Evolutionary conservation across 2,113 vertebrate species (phyloP), one percentile per base, ranked within the genome.

Genomic region (Sceloporus undulatus): DNA sequence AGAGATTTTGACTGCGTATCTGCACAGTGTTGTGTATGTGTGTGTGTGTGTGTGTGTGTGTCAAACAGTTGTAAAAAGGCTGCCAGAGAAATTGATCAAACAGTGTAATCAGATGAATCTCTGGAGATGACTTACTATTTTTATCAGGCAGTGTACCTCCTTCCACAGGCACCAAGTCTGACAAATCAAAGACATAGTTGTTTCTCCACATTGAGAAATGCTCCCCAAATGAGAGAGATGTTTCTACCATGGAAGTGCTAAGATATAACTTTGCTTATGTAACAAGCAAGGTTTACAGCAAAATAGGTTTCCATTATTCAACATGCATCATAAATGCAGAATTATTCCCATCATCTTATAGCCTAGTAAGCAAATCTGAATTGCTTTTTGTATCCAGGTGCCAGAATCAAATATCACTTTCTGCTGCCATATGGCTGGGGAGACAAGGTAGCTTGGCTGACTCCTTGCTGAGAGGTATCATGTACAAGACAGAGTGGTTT

Each of bases 371-470:
- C 21, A 91, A 81, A 79, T 78, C 89, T 42, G 92, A 78, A 90
- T 86, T 71, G 89, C 23, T n/a, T 91, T 80, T 90, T 86, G 91
- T 52, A n/a, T 78, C 52, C 34, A 25, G 29, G 40, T 76, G 79
- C 89, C 93, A 92, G 91, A 93, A 79, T 84, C 75, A 78, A 86
- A 52, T 34, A 56, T 0, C 19, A 90, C 65, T 42, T 85, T 94
- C 91, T 93, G 74, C 89, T 92, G 91, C 88, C 93, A 88, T 88
- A 90, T 94, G 93, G 93, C 92, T 29, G 54, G 91, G 48, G 54
- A 91, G 81, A 93, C 88, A 92, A 76, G 90, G 79, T 83, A 89
- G 73, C 86, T 90, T 90, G 76, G 89, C 85, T 86, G 90, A 78
- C 18, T 82, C 86, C 88, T 83, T 79, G 18, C 65, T 40, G 0